phyloP scores from a whole-genome alignment of 1,140 invertebrate genomes.

The Araneus ventricosus region DNA sequence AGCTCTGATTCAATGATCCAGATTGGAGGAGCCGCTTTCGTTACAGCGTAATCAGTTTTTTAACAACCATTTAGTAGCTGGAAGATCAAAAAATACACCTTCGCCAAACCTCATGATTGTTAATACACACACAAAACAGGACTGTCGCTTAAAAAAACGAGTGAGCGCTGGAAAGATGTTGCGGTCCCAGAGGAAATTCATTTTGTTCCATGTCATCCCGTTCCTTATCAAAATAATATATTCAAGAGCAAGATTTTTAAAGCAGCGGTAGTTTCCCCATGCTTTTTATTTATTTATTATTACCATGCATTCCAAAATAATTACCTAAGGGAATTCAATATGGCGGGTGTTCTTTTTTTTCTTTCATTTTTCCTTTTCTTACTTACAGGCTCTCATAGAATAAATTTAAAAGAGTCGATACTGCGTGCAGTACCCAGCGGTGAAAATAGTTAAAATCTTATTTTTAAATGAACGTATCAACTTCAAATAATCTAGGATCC shows the following conservation, averaged over 20 bases:
- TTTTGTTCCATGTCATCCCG: constrained; percentile 8
- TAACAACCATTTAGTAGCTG: constrained; percentile 30
- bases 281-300: constrained; percentile 51
- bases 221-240: constrained; percentile 61
- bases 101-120: not conserved
- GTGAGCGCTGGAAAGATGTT: not conserved
- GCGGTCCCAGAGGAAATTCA: not conserved
- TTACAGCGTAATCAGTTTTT: constrained; percentile 11
- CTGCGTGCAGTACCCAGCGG: not conserved
- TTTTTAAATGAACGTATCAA: constrained; percentile 61
- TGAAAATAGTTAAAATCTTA: constrained; percentile 70
- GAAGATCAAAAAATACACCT: constrained; percentile 17
- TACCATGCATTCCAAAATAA: constrained; percentile 50
- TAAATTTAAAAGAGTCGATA: constrained; percentile 27
- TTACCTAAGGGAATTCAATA: constrained; percentile 49
- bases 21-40: not conserved
- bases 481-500: constrained; percentile 51
- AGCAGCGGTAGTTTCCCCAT: not conserved
- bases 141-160: constrained; percentile 16
- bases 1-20: constrained; percentile 16
- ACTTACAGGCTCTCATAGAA: not conserved
- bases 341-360: constrained; percentile 1
- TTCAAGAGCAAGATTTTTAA: constrained; percentile 45
- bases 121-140: constrained; percentile 26
- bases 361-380: not conserved